Evolutionary conservation across 2,888 invertebrate genomes (phyloP).

Genomic region (Notocelia uddmanniana): DNA sequence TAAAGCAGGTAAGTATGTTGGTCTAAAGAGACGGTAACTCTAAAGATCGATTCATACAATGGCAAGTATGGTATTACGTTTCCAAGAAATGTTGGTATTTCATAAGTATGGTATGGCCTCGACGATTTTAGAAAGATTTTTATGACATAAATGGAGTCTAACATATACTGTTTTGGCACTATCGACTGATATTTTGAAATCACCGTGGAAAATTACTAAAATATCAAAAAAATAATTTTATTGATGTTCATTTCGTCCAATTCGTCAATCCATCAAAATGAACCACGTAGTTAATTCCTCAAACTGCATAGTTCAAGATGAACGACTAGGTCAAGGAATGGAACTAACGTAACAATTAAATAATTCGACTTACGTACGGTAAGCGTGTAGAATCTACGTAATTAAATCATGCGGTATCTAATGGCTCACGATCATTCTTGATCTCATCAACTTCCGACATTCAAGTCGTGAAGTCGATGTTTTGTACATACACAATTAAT

Average conservation of each 20-base stretch:
- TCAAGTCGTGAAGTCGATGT: slow-evolving; percentile 20
- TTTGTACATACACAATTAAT: background rate
- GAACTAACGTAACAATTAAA: slow-evolving; percentile 36
- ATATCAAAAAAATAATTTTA: background rate
- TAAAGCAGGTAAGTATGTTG: too few species aligned
- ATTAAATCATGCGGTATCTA: slow-evolving; percentile 25
- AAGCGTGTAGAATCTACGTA: slow-evolving; percentile 28
- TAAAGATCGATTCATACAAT: background rate
- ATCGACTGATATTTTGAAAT: background rate
- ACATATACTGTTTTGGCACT: background rate
- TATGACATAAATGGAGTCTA: slow-evolving; percentile 11
- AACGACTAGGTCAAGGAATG: slow-evolving; percentile 33
- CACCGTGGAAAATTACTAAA: background rate
- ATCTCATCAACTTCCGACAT: slow-evolving; percentile 30
- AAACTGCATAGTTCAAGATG: slow-evolving; percentile 28
- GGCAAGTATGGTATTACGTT: background rate
- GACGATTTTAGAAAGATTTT: background rate
- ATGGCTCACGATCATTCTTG: slow-evolving; percentile 39
- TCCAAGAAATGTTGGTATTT: slow-evolving; percentile 9
- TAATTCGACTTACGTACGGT: slow-evolving; percentile 4
- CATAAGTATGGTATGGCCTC: background rate
- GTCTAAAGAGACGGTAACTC: too few species aligned
- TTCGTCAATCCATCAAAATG: background rate
- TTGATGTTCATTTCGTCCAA: background rate
- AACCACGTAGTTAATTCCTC: slow-evolving; percentile 1